Evolutionary conservation across 2,113 vertebrate genomes (phyloP), one percentile per base, ranked within the genome.

Genomic region (Phodopus roborovskii): DNA sequence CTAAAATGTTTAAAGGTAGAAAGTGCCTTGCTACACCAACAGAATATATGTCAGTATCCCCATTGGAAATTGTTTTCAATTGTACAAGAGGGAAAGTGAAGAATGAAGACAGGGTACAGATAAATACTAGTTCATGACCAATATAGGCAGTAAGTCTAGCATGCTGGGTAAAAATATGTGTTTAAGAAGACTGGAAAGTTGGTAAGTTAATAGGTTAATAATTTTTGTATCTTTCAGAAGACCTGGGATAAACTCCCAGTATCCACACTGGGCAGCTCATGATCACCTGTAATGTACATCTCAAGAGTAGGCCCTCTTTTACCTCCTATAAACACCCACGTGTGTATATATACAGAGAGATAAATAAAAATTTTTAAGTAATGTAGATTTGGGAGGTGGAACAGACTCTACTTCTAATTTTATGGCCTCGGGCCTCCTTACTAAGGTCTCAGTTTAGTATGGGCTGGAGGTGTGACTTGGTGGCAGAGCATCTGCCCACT

Each of bases 71-170:
- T 12, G 7, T 19, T 30, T 66, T 24, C 22, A 13, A 56, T 26
- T 30, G 30, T 56, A 60, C 33, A 26, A 17, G 0, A 30, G 82
- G 10, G 36, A 78, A 16, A 42, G 24, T 3, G 42, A 74, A 45
- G 22, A 28, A 8, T 19, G 45, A 36, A 53, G 26, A 58, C 13
- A 20, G 13, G 62, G 50, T 20, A 3, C 50, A 68, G 24, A n/a
- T 30, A 1, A 56, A 30, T 33, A 58, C 8, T 15, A 5, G 28
- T 9, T 17, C 3, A 0, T 1, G 2, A 1, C 13, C 17, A 45
- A 42, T 45, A 26, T 1, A 4, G 22, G 22, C 6, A 7, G n/a
- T 0, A 22, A 56, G 24, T 24, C 24, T 17, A 24, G 39, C 19
- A 5, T 5, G 9, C 66, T 10, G 5, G 3, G 6, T 24, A 60